Conservation (phyloP, 2,797 vertebrate species). For the Bovichtus diacanthus region DNA sequence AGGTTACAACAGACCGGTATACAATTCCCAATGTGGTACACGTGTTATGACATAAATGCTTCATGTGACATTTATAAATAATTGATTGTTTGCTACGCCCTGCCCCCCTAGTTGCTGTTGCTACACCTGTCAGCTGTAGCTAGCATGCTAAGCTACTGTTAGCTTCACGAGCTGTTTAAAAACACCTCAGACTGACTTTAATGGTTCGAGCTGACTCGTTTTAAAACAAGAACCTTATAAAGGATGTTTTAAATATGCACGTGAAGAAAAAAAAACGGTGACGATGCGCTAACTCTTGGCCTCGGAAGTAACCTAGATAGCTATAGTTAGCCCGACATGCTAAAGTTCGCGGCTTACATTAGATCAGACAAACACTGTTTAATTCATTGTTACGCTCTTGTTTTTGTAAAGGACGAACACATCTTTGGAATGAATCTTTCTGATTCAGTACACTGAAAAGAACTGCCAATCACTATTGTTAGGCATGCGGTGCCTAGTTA, state of each 20-base stretch:
- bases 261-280: too few species aligned
- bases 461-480: too few species aligned
- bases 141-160: neutral
- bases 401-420: too few species aligned
- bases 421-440: too few species aligned
- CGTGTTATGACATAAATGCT: slow-evolving; percentile 13
- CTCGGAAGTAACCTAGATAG: too few species aligned
- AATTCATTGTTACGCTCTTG: too few species aligned
- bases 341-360: too few species aligned
- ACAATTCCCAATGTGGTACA: slow-evolving; percentile 41
- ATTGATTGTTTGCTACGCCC: slow-evolving; percentile 19
- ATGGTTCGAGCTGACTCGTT: neutral
- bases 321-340: too few species aligned
- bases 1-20: neutral
- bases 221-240: too few species aligned
- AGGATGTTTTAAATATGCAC: neutral
- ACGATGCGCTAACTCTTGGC: too few species aligned
- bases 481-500: neutral
- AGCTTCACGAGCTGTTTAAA: neutral
- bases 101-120: neutral
- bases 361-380: too few species aligned
- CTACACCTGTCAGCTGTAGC: neutral
- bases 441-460: too few species aligned
- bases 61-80: slow-evolving; percentile 15
- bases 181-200: neutral